These are phyloP conservation scores for Platalea minor DNA, from an alignment of 2,797 vertebrate species.

Conservation along the genomic window DNA sequence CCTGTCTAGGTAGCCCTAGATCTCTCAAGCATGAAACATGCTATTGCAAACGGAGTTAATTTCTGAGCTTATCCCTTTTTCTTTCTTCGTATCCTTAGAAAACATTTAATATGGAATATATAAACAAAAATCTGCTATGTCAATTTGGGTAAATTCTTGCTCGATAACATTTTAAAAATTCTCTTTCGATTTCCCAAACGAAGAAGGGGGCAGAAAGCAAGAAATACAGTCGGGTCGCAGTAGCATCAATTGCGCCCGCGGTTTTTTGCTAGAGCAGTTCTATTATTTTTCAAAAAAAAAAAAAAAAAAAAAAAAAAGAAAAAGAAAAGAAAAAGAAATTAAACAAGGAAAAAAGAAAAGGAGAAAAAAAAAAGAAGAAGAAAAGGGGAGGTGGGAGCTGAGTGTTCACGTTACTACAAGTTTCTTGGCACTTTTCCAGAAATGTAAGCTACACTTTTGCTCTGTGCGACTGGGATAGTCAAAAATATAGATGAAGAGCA, in stretches of 20 bases:
- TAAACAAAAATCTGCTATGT: background rate
- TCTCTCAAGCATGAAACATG: background rate
- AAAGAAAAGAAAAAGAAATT: accelerated
- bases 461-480: background rate
- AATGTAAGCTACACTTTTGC: constrained; percentile 32
- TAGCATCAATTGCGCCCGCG: accelerated
- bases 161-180: background rate
- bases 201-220: background rate
- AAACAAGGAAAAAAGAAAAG: accelerated
- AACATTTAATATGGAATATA: background rate
- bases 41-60: background rate
- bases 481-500: constrained; percentile 10
- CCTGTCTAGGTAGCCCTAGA: background rate
- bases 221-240: background rate
- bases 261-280: background rate
- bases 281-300: background rate
- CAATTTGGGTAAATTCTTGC: background rate
- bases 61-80: background rate
- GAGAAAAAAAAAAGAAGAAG: accelerated
- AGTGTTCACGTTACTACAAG: constrained; percentile 40
- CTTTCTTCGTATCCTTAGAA: background rate
- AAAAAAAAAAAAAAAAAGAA: accelerated
- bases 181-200: background rate
- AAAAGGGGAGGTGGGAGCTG: background rate
- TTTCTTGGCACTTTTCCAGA: constrained; percentile 56